These are phyloP conservation scores for Hirtodrosophila alboralis DNA, from an alignment of 2,888 invertebrate genomes.

Conservation along the genomic window DNA sequence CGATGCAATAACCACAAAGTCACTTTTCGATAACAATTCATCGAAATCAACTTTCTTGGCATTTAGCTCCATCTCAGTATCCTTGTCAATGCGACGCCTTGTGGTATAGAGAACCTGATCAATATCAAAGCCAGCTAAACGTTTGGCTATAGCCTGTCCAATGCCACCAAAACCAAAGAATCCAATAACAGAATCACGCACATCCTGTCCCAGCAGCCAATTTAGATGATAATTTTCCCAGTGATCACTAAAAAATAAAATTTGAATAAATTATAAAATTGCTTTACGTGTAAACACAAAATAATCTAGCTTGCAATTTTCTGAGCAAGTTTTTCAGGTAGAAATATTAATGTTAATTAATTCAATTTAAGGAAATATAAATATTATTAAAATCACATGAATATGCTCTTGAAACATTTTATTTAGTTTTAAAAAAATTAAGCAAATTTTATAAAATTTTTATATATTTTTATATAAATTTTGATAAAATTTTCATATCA, in stretches of 20 bases:
- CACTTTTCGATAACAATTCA: constrained; percentile 87
- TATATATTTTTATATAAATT: no score
- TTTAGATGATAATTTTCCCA: constrained; percentile 89
- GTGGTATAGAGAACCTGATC: constrained; percentile 90
- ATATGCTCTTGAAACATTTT: no score
- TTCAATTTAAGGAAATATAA: no score
- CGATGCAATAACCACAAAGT: constrained; percentile 88
- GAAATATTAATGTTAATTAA: no score
- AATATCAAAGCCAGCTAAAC: constrained; percentile 90
- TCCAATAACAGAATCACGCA: constrained; percentile 91
- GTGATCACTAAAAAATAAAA: constrained; percentile 86
- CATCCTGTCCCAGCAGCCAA: constrained; percentile 92
- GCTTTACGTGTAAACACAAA: no score
- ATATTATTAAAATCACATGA: no score
- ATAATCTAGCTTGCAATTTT: no score
- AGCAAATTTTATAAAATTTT: no score
- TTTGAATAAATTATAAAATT: no score
- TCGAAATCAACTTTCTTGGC: constrained; percentile 88
- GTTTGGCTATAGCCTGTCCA: constrained; percentile 89
- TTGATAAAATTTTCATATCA: no score
- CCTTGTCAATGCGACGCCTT: constrained; percentile 86
- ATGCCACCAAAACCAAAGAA: constrained; percentile 93
- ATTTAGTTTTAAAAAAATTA: no score
- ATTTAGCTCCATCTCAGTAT: constrained; percentile 82
- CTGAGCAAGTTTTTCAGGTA: no score